Conservation (phyloP, 23 tunicate genomes). For the Halocynthia aurantium region DNA sequence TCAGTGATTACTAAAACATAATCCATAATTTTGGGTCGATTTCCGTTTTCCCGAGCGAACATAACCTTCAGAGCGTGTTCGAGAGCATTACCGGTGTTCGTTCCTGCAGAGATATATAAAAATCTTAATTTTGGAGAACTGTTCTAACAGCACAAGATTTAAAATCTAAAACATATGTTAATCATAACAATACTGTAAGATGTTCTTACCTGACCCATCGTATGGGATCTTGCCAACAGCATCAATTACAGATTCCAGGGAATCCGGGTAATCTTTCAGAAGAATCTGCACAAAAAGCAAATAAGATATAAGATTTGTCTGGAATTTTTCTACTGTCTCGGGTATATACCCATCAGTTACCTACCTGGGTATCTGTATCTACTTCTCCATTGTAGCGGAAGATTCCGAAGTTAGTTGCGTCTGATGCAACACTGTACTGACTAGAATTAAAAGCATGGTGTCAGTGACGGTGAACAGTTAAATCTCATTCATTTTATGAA, state of each 20-base stretch:
- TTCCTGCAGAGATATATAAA: neutral
- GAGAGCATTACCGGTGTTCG: neutral
- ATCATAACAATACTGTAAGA: neutral
- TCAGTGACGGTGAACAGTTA: too few species aligned
- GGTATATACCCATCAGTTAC: neutral
- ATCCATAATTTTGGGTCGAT: too few species aligned
- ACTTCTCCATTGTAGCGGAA: constrained; percentile 4
- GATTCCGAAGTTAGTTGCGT: neutral
- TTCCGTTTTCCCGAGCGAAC: too few species aligned
- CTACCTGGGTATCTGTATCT: neutral
- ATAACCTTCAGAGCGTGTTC: too few species aligned
- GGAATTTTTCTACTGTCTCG: too few species aligned
- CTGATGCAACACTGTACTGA: neutral
- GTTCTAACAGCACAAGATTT: neutral
- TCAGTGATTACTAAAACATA: too few species aligned
- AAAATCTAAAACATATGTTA: neutral
- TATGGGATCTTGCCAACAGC: neutral
- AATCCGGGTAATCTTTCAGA: neutral
- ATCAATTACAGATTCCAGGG: neutral
- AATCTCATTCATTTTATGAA: neutral
- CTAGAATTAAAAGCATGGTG: too few species aligned
- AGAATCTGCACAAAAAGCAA: neutral
- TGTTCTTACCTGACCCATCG: constrained; percentile 1
- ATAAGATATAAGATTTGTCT: neutral
- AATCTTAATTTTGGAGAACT: neutral